Conservation (phyloP, 1,140 invertebrate species). For the Lycorma delicatula region DNA sequence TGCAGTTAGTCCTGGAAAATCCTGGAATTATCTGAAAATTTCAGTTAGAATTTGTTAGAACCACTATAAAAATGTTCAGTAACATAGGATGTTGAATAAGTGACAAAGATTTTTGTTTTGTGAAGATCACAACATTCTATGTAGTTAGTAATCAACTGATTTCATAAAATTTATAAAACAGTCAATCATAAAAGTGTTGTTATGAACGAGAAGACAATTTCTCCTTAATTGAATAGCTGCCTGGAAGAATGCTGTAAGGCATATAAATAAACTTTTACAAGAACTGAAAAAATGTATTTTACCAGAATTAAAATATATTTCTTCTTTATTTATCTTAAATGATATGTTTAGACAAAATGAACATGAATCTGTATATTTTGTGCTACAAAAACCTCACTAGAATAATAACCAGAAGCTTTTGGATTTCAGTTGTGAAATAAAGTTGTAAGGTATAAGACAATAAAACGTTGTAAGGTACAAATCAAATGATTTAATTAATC, state of each 20-base stretch:
- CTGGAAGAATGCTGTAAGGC: not conserved
- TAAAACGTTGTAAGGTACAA: not conserved
- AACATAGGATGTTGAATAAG: too few species aligned
- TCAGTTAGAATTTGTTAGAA: too few species aligned
- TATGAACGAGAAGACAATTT: too few species aligned
- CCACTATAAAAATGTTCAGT: too few species aligned
- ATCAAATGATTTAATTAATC: too few species aligned
- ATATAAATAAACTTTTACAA: not conserved
- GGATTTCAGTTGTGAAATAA: not conserved
- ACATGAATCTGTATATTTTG: not conserved
- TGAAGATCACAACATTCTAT: too few species aligned
- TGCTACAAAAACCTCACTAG: not conserved
- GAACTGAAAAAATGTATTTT: not conserved
- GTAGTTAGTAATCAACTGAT: too few species aligned
- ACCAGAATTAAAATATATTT: not conserved
- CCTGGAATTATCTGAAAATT: too few species aligned
- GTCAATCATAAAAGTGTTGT: too few species aligned
- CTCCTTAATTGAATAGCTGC: not conserved
- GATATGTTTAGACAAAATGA: not conserved
- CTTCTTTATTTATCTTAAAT: not conserved
- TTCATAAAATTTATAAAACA: too few species aligned
- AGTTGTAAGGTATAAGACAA: not conserved
- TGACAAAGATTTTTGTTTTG: too few species aligned
- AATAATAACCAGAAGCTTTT: not conserved
- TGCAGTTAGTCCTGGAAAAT: too few species aligned